Evolutionary conservation across 2,113 vertebrate species (phyloP).

Genomic region (Anser brachyrhynchus): DNA sequence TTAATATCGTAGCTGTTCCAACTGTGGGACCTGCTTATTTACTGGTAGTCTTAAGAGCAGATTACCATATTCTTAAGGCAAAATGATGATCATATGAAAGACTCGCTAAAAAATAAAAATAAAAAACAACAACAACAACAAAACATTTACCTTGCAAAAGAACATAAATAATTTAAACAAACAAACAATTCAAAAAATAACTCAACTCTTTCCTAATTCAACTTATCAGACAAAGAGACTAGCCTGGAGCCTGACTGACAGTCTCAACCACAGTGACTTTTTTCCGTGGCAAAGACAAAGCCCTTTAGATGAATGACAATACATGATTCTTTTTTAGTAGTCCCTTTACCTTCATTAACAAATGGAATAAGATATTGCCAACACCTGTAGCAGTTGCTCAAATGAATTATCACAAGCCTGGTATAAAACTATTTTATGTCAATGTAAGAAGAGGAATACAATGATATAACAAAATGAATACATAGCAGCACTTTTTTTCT

Average conservation of each 20-base stretch:
- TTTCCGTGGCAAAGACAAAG: not conserved
- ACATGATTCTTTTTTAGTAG: not conserved
- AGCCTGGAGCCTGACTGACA: not conserved
- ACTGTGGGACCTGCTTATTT: not conserved
- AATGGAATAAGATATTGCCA: not conserved
- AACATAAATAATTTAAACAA: not conserved
- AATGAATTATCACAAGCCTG: not conserved
- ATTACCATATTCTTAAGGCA: not conserved
- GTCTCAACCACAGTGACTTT: not conserved
- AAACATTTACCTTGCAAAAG: not conserved
- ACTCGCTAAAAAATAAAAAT: not conserved
- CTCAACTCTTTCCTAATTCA: not conserved
- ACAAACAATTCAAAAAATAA: not conserved
- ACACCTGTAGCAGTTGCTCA: not conserved
- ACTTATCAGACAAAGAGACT: not conserved
- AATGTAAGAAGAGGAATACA: not conserved
- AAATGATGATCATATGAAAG: not conserved
- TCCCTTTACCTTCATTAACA: slow-evolving; percentile 2
- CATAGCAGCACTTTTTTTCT: not conserved
- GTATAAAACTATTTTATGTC: not conserved
- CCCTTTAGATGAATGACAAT: not conserved
- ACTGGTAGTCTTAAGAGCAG: not conserved
- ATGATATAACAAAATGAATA: not conserved
- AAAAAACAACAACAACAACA: not conserved
- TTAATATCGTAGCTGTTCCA: not conserved